Conservation (phyloP, 2,113 vertebrate genomes). For the Clarias gariepinus region DNA sequence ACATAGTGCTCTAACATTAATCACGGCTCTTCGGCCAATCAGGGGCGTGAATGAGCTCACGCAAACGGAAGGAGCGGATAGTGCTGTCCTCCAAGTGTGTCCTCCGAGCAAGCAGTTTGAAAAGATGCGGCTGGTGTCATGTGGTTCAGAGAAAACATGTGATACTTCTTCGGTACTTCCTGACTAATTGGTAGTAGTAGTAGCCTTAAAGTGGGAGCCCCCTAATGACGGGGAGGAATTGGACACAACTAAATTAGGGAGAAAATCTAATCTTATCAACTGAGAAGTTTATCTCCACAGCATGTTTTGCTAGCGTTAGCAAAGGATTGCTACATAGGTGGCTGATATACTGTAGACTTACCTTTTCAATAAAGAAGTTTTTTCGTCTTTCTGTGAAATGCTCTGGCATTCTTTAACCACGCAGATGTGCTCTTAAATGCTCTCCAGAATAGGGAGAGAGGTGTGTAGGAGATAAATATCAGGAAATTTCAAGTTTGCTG, state of each 20-base stretch:
- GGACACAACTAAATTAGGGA: neutral
- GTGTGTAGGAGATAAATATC: neutral
- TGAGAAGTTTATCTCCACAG: neutral
- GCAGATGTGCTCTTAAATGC: neutral
- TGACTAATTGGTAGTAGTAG: too few relatives aligned
- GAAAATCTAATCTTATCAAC: neutral
- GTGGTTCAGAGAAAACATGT: too few relatives aligned
- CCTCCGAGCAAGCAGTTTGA: too few relatives aligned
- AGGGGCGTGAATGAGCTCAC: too few relatives aligned
- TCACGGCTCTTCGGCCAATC: too few relatives aligned
- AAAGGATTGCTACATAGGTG: neutral
- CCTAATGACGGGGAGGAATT: too few relatives aligned
- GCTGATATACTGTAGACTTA: neutral
- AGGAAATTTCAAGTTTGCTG: neutral
- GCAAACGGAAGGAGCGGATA: too few relatives aligned
- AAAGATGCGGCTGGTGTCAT: too few relatives aligned
- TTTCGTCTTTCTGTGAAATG: neutral
- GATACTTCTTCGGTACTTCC: too few relatives aligned
- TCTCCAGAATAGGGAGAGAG: neutral
- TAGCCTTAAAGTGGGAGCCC: too few relatives aligned
- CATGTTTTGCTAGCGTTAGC: neutral
- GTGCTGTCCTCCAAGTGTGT: too few relatives aligned
- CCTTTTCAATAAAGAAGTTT: neutral
- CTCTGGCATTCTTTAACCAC: neutral
- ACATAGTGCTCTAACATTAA: too few relatives aligned